A percentile compares a stretch with the other conserved stretches of the same genome.
These are phyloP conservation scores for Eledona agricola DNA, from an alignment of 2,888 invertebrate species.

Conservation along the genomic window DNA sequence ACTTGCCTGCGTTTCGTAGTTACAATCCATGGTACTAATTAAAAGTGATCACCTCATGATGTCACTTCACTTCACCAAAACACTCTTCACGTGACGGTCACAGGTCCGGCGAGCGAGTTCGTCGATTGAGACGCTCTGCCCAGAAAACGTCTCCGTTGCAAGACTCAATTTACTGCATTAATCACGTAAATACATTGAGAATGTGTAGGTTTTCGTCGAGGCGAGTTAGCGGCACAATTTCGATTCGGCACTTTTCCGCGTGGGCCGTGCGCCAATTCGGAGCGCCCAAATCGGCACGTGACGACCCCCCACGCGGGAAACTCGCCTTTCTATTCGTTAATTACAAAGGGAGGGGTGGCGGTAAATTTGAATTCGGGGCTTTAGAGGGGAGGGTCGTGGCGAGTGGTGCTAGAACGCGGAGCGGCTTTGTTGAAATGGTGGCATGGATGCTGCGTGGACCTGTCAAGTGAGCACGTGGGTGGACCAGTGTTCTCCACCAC, in stretches of 20 bases:
- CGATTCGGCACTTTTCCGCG: slow-evolving; percentile 36
- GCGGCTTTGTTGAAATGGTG: slow-evolving; percentile 57
- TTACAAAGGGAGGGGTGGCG: too few relatives aligned
- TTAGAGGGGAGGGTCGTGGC: too few relatives aligned
- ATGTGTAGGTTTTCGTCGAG: slow-evolving; percentile 64
- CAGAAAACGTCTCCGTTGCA: slow-evolving; percentile 57
- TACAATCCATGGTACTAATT: slow-evolving; percentile 31
- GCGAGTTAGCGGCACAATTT: slow-evolving; percentile 53
- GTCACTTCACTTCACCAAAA: slow-evolving; percentile 29
- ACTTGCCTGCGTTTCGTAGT: slow-evolving; percentile 29
- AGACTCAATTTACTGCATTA: slow-evolving; percentile 64
- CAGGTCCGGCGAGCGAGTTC: too few relatives aligned
- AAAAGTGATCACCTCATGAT: slow-evolving; percentile 25
- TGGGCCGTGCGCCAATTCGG: background rate
- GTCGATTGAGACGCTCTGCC: too few relatives aligned
- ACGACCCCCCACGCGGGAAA: too few relatives aligned
- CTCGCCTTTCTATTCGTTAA: too few relatives aligned
- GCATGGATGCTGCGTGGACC: slow-evolving; percentile 58
- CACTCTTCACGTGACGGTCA: too few relatives aligned
- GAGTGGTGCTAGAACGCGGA: slow-evolving; percentile 29
- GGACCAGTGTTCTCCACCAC: slow-evolving; percentile 57
- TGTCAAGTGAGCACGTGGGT: slow-evolving; percentile 62
- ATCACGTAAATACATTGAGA: slow-evolving; percentile 63
- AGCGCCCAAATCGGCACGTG: too few relatives aligned
- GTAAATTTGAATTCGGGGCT: too few relatives aligned